Evolutionary conservation across 2,113 vertebrate species (phyloP).

Genomic region (Etia nguti): DNA sequence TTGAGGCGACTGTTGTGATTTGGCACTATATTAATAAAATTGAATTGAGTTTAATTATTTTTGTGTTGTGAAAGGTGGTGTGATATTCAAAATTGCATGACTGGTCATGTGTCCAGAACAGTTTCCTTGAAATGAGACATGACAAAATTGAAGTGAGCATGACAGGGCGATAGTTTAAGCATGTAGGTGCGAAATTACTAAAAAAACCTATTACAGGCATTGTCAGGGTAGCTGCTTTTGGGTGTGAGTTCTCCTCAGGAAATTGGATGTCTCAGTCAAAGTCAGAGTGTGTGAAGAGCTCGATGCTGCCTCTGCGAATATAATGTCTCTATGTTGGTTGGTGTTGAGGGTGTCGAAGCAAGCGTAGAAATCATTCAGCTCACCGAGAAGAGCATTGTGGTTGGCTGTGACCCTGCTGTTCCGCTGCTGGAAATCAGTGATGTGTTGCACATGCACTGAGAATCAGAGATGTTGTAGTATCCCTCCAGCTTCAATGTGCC

Average conservation of each 20-base stretch:
- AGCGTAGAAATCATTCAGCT: not conserved
- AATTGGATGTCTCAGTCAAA: not conserved
- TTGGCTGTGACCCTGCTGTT: not conserved
- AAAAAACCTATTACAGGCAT: not conserved
- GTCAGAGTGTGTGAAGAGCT: not conserved
- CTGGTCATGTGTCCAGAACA: no score
- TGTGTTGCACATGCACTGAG: not conserved
- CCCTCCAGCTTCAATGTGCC: not conserved
- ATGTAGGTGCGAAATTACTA: not conserved
- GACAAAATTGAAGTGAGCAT: not conserved
- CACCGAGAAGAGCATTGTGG: not conserved
- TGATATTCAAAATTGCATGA: no score
- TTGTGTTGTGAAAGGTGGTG: no score
- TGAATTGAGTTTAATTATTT: no score
- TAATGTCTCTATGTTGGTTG: rapidly evolving
- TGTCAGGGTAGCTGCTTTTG: not conserved
- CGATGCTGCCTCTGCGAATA: not conserved
- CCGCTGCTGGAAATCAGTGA: not conserved
- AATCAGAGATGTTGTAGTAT: not conserved
- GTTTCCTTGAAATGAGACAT: no score
- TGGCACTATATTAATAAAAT: no score
- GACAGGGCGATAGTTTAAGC: not conserved
- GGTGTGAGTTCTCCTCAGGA: not conserved
- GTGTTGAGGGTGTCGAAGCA: not conserved
- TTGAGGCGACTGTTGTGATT: no score